phyloP scores from a whole-genome alignment of 1,140 invertebrate genomes.

The Euura saliciscinereae region DNA sequence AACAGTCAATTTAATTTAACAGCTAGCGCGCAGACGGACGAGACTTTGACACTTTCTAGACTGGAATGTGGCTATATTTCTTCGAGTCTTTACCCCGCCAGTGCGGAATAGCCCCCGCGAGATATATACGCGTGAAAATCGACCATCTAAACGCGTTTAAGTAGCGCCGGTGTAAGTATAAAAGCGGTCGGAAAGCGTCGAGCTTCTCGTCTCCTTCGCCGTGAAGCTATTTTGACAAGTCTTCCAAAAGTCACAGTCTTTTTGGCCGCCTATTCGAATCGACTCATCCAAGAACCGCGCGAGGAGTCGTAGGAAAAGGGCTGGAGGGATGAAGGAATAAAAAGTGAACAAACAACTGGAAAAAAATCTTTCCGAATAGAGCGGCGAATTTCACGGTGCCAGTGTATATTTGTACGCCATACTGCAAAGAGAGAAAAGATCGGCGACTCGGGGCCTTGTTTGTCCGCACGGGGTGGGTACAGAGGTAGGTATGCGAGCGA shows the following conservation, averaged over 20 bases:
- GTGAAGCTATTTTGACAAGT: no score
- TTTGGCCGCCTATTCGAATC: no score
- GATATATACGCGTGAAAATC: background rate
- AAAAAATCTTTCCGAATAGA: background rate
- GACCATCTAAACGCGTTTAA: background rate
- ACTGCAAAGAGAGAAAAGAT: no score
- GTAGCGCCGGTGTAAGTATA: background rate
- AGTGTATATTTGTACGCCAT: no score
- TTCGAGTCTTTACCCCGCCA: background rate
- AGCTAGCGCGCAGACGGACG: background rate
- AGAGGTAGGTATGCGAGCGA: background rate
- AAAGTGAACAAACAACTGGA: background rate
- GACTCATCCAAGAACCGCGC: no score
- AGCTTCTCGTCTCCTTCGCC: no score
- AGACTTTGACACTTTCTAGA: background rate
- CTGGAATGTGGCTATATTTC: conserved; percentile 7
- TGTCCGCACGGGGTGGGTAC: no score
- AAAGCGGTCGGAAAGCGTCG: no score
- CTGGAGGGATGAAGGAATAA: background rate
- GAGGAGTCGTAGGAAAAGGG: no score
- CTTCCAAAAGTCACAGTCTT: no score
- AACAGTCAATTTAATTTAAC: conserved; percentile 1
- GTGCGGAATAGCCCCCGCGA: background rate
- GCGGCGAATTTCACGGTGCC: background rate
- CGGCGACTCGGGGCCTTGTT: no score